phyloP scores from a whole-genome alignment of 2,113 vertebrate genomes.

The Psilopogon haemacephalus region DNA sequence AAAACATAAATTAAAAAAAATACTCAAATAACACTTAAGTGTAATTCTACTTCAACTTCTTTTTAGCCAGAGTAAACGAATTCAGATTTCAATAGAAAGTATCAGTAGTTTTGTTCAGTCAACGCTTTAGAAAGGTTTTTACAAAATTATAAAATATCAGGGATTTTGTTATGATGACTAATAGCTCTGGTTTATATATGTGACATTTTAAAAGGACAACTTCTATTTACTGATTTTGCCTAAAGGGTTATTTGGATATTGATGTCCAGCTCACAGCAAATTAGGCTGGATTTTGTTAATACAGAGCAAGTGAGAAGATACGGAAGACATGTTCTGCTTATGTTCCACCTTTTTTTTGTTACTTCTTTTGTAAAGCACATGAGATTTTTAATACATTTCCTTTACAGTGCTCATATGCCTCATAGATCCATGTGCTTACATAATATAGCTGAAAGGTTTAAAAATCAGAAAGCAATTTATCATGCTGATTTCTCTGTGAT shows the following conservation, averaged over 20 bases:
- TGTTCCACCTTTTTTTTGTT: background rate
- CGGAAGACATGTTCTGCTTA: background rate
- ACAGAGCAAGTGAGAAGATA: background rate
- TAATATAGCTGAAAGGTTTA: background rate
- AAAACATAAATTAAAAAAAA: background rate
- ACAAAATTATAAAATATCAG: no score
- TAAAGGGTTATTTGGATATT: background rate
- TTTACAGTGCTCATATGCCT: background rate
- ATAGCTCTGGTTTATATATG: background rate
- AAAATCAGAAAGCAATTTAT: background rate
- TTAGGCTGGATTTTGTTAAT: background rate
- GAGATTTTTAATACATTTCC: background rate
- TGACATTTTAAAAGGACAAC: background rate
- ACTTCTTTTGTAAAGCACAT: background rate
- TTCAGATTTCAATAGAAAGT: background rate
- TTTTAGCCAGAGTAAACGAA: background rate
- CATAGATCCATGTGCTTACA: background rate
- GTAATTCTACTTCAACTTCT: background rate
- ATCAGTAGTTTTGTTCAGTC: background rate
- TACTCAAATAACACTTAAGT: fast-evolving
- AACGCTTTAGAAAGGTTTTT: background rate
- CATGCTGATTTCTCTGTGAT: background rate
- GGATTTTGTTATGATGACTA: background rate
- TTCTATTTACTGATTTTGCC: background rate
- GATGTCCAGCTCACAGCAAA: background rate